Conservation (phyloP, 1,140 invertebrate species). For the Muscidifurax raptorellus region DNA sequence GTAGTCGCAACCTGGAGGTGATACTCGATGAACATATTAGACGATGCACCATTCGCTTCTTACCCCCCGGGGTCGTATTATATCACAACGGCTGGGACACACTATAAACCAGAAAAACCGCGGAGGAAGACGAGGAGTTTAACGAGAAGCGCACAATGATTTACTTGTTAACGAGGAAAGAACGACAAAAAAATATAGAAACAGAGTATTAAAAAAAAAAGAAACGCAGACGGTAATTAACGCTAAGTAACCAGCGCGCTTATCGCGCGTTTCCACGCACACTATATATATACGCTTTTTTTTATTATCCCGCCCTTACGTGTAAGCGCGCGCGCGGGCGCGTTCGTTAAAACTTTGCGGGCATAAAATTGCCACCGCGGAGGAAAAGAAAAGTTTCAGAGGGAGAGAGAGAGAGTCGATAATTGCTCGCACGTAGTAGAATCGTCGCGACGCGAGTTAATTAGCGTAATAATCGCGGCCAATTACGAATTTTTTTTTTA, state of each 20-base stretch:
- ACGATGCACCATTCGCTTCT: conserved; percentile 51
- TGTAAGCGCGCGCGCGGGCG: neutral
- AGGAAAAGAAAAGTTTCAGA: conserved; percentile 29
- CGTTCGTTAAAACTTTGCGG: conserved; percentile 47
- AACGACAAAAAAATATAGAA: neutral
- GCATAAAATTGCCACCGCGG: neutral
- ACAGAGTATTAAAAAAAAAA: neutral
- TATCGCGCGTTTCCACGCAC: conserved; percentile 20
- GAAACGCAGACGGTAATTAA: conserved; percentile 37
- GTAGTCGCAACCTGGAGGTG: conserved; percentile 49
- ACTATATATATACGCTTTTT: neutral
- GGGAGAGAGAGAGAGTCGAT: conserved; percentile 24
- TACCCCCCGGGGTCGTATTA: neutral
- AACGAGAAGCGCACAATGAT: neutral
- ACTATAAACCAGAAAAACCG: neutral
- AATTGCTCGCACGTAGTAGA: conserved; percentile 24
- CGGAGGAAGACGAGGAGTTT: neutral
- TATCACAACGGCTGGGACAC: conserved; percentile 17
- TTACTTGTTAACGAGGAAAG: conserved; percentile 7
- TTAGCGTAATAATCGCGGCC: conserved; percentile 37
- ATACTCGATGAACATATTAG: conserved; percentile 63
- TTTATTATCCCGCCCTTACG: neutral
- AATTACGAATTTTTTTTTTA: conserved; percentile 25
- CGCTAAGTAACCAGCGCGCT: conserved; percentile 21
- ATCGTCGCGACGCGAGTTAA: conserved; percentile 25